Percentiles rank a stretch among this genome's conserved stretches.
Conservation (phyloP, 2,113 vertebrate species). For the Noctilio leporinus region DNA sequence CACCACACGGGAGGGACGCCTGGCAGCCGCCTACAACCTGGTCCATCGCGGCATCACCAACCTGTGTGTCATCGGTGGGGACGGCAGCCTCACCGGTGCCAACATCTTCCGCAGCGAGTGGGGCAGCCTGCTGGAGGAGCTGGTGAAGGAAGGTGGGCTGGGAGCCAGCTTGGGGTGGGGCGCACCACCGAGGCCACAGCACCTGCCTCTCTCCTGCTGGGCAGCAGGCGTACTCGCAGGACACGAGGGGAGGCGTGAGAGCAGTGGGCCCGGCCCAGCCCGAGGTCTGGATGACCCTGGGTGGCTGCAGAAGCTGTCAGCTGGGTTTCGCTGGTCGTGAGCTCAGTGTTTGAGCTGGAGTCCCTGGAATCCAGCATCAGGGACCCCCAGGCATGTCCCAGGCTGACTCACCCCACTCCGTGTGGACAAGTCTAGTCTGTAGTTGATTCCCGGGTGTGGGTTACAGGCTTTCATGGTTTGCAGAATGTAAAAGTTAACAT, state of each 20-base stretch:
- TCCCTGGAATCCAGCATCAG: neutral
- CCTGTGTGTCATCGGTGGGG: slow-evolving; percentile 94
- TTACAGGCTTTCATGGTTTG: neutral
- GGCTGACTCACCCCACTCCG: fast-evolving
- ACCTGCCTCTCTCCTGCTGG: too few relatives aligned
- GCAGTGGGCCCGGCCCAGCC: neutral
- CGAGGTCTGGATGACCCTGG: fast-evolving
- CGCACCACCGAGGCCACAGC: fast-evolving
- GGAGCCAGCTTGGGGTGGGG: fast-evolving
- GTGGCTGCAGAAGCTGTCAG: fast-evolving
- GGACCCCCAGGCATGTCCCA: neutral
- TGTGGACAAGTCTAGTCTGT: too few relatives aligned
- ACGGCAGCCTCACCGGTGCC: slow-evolving; percentile 93
- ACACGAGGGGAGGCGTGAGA: fast-evolving
- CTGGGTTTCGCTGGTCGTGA: fast-evolving
- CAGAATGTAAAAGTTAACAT: neutral
- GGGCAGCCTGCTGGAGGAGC: slow-evolving; percentile 87
- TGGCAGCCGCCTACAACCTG: slow-evolving; percentile 88
- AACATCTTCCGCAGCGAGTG: slow-evolving; percentile 94
- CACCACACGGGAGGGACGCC: slow-evolving; percentile 86
- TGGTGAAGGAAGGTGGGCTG: slow-evolving; percentile 83
- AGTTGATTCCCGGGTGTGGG: fast-evolving
- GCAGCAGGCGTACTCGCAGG: neutral
- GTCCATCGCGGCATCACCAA: slow-evolving; percentile 93
- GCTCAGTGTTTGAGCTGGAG: neutral